Evolutionary conservation across 2,888 invertebrate genomes (phyloP).

Genomic region (Gasteruption jaculator): DNA sequence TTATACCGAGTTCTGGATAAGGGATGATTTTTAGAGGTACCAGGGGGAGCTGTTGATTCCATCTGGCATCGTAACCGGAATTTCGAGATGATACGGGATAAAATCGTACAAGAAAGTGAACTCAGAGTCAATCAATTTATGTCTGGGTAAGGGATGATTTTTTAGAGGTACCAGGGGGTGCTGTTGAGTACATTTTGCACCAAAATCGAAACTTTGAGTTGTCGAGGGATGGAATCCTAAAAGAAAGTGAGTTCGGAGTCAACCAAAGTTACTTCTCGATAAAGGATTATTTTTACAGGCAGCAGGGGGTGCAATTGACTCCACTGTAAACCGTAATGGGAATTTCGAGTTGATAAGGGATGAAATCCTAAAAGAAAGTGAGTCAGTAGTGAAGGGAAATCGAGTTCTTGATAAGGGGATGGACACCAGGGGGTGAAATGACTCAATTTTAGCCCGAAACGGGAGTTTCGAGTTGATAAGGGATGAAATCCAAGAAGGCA

Average conservation of each 20-base stretch:
- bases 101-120: conserved; percentile 20
- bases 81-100: too few species aligned
- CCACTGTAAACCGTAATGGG: too few species aligned
- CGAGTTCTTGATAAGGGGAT: background rate
- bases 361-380: too few species aligned
- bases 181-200: too few species aligned
- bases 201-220: too few species aligned
- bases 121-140: conserved; percentile 12
- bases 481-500: too few species aligned
- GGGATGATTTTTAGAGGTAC: too few species aligned
- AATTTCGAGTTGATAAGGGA: too few species aligned
- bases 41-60: background rate
- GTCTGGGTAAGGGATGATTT: background rate
- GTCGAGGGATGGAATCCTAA: too few species aligned
- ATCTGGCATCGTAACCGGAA: too few species aligned
- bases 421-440: background rate
- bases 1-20: conserved; percentile 2
- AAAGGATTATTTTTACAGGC: background rate
- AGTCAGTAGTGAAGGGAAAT: conserved; percentile 16
- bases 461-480: too few species aligned
- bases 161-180: background rate
- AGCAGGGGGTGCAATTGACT: background rate
- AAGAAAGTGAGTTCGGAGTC: conserved; percentile 18
- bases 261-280: conserved; percentile 6
- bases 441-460: too few species aligned